Conservation (phyloP, 2,888 invertebrate species). For the Tenthredo mesomela region DNA sequence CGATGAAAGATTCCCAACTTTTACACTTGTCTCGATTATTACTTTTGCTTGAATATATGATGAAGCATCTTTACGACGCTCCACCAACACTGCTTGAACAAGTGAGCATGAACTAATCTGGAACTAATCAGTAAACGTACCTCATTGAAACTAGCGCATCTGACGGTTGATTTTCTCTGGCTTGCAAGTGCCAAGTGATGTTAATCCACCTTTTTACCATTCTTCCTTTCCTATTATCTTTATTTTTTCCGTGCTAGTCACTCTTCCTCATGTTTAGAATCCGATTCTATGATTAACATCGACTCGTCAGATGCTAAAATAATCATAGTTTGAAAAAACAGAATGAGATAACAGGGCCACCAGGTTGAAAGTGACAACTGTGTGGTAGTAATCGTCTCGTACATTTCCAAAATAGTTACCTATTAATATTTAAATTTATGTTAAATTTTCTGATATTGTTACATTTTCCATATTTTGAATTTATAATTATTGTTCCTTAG, state of each 20-base stretch:
- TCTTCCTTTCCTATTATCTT: slow-evolving; percentile 37
- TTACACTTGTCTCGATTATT: slow-evolving; percentile 91
- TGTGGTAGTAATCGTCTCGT: slow-evolving; percentile 76
- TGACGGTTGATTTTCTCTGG: slow-evolving; percentile 50
- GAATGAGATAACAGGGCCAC: slow-evolving; percentile 76
- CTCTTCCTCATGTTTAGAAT: slow-evolving; percentile 4
- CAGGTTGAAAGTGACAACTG: slow-evolving; percentile 72
- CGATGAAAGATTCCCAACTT: slow-evolving; percentile 85
- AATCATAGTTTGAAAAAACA: slow-evolving; percentile 60
- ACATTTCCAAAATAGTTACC: slow-evolving; percentile 62
- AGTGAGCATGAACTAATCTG: slow-evolving; percentile 80
- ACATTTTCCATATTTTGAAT: not conserved
- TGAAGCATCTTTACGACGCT: slow-evolving; percentile 97
- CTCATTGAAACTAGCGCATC: slow-evolving; percentile 25
- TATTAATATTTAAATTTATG: not conserved
- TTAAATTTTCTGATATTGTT: not conserved
- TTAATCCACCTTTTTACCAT: slow-evolving; percentile 51
- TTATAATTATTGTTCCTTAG: slow-evolving; percentile 71
- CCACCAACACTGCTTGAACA: slow-evolving; percentile 92
- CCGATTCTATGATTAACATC: slow-evolving; percentile 28
- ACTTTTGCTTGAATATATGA: slow-evolving; percentile 94
- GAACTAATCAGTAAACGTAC: not conserved
- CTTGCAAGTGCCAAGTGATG: slow-evolving; percentile 55
- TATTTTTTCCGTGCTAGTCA: slow-evolving; percentile 8
- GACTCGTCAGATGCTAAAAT: slow-evolving; percentile 70